These are phyloP conservation scores for Mamestra brassicae DNA, from an alignment of 2,888 invertebrate species.

Conservation along the genomic window DNA sequence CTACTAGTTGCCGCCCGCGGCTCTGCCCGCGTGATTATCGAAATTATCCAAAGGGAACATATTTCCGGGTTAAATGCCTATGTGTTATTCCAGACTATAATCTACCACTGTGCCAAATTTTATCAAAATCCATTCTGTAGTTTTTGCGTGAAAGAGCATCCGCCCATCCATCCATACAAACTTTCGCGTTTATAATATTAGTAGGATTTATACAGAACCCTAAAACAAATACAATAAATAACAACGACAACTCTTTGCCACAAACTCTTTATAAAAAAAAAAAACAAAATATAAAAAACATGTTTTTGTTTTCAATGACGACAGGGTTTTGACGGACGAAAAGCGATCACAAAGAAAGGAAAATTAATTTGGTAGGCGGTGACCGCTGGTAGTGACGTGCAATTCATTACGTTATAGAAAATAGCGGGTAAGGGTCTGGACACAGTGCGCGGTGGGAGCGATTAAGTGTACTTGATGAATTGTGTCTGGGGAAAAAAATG, in stretches of 20 bases:
- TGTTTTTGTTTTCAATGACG: slow-evolving; percentile 60
- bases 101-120: too few species aligned
- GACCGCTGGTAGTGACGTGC: slow-evolving; percentile 76
- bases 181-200: too few species aligned
- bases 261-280: slow-evolving; percentile 35
- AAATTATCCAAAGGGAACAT: too few species aligned
- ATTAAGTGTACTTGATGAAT: slow-evolving; percentile 29
- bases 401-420: slow-evolving; percentile 76
- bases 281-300: slow-evolving; percentile 51
- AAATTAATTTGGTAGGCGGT: slow-evolving; percentile 76
- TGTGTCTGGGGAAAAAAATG: neutral
- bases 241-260: slow-evolving; percentile 30
- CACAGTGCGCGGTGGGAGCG: slow-evolving; percentile 23
- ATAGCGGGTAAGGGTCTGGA: slow-evolving; percentile 46
- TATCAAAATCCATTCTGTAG: too few species aligned
- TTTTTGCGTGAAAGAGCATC: too few species aligned
- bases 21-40: too few species aligned
- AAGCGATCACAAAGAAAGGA: slow-evolving; percentile 64
- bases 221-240: slow-evolving; percentile 21
- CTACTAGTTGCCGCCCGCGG: too few species aligned
- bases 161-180: too few species aligned
- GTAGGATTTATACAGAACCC: neutral
- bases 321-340: slow-evolving; percentile 47
- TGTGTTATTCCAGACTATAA: too few species aligned
- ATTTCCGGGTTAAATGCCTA: too few species aligned